Evolutionary conservation across 30 jellyfish, hydroid and myxozoan species (phyloP).

Genomic region (Cassiopea xamachana): DNA sequence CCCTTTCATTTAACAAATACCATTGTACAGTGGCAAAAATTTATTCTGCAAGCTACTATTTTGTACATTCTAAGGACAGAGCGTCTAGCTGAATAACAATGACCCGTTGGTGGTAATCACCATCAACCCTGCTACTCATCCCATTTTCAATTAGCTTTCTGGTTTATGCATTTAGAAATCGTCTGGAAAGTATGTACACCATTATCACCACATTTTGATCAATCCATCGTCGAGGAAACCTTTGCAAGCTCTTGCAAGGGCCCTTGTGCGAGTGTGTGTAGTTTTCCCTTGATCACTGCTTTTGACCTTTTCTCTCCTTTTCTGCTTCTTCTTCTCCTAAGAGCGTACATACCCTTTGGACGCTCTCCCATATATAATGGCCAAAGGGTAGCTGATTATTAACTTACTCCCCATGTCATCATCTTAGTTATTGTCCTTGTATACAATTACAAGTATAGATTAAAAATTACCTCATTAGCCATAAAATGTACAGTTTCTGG

Average conservation of each 20-base stretch:
- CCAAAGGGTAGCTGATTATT: neutral
- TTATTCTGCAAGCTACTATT: conserved; percentile 1
- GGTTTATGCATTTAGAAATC: neutral
- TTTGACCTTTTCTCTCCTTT: neutral
- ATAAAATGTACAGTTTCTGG: conserved; percentile 68
- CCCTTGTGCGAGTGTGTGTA: conserved; percentile 7
- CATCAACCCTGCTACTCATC: neutral
- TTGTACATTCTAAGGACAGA: neutral
- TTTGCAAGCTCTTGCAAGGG: neutral
- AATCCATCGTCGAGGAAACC: neutral
- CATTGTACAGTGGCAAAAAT: neutral
- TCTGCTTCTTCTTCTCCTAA: neutral
- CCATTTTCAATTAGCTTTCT: neutral
- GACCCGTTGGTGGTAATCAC: neutral
- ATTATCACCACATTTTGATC: neutral
- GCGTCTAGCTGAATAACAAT: conserved; percentile 8
- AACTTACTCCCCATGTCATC: conserved; percentile 2
- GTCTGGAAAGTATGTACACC: conserved; percentile 1
- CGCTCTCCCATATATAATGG: neutral
- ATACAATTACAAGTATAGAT: neutral
- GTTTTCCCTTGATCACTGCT: neutral
- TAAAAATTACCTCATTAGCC: conserved; percentile 65
- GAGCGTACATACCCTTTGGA: conserved; percentile 1
- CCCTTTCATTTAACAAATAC: neutral
- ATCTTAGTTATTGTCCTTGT: neutral